Base-by-base conservation (phyloP, 1,140 invertebrate species). In the Aphidius gifuensis region DNA sequence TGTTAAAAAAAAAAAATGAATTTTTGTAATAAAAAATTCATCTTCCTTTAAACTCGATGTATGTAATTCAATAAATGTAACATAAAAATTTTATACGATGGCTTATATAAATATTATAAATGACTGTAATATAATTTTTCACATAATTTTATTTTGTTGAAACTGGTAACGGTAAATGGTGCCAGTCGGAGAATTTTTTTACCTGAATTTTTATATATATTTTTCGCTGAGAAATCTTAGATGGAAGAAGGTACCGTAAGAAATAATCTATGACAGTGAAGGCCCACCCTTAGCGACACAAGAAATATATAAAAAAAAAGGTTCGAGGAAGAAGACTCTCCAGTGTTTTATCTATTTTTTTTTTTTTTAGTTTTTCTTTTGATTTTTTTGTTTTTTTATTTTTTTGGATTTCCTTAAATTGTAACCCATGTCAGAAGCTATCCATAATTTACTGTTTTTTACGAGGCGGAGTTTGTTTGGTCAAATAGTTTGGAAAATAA, bases 381-480 rank as follows among this genome's bases (percentile, higher is more conserved):
- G 23, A 32, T 32, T 32, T 32, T 32, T 32, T 32, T 32, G 4
- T 32, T 32, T 32, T 32, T 32, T 32, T 32, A 32, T 32, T 32
- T 32, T 32, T 32, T 32, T 32, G 23, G 23, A 32, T 32, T 61
- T 55, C 46, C 60, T 16, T 61, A 64, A 65, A 68, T 58, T 47
- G 57, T 56, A 62, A 40, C 47, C n/a, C 48, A 46, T 58, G 68
- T 70, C 69, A 68, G 64, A 49, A 44, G 38, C 16, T 39, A 46
- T 32, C 62, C 66, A 68, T 70, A 72, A 74, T 61, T 72, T 65
- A 72, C 59, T 48, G 51, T 32, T 66, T 58, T 71, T 71, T 69
- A 70, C 66, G 62, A 64, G 61, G 39, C 32, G 55, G 64, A 32
- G 60, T 58, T 60, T 54, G 49, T 68, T 62, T 63, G 53, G 50